Evolutionary conservation across 2,113 vertebrate genomes (phyloP), one percentile per base, ranked within the genome.

Genomic region (Mungos mungo): DNA sequence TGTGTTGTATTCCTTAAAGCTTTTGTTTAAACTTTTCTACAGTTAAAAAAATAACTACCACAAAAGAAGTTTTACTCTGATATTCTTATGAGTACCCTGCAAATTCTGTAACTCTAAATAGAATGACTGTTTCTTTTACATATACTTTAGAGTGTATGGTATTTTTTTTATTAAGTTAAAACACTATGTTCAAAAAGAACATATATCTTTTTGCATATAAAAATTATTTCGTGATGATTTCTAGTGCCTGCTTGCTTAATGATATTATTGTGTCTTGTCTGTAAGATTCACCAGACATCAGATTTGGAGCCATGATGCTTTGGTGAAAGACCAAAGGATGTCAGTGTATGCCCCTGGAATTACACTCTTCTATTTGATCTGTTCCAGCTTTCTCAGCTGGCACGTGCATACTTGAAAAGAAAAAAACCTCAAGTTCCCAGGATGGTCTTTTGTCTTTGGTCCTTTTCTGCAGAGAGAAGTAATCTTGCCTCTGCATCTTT

Each of bases 361-460:
- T 86, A 89, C 1, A 81, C 9, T n/a, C 89, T 90, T 92, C 60
- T 65, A 11, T 89, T 19, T 81, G 31, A 88, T 91, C 60, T 86
- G 68, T 63, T 83, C 74, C 89, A 74, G 57, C 71, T 96, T 80
- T 80, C 86, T 93, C 92, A 96, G 93, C 87, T 98, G 93, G 29
- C 79, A 95, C 11, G 4, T 92, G 69, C 94, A 45, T n/a, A 72
- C 96, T 96, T 97, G 77, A 95, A 83, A 96, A 74, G 76, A 72
- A 74, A 18, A 18, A 95, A 93, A 90, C 29, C 33, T 93, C 52
- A 86, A 47, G 60, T 72, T 77, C 57, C 29, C 65, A 76, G 65
- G 82, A 47, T 60, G 68, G 33, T n/a, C 95, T 95, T 94, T 97
- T 93, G 91, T 96, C 85, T 91, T 85, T n/a, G 1, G n/a, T 88